phyloP scores from a whole-genome alignment of 2,113 vertebrate species.

The Fukomys damarensis region DNA sequence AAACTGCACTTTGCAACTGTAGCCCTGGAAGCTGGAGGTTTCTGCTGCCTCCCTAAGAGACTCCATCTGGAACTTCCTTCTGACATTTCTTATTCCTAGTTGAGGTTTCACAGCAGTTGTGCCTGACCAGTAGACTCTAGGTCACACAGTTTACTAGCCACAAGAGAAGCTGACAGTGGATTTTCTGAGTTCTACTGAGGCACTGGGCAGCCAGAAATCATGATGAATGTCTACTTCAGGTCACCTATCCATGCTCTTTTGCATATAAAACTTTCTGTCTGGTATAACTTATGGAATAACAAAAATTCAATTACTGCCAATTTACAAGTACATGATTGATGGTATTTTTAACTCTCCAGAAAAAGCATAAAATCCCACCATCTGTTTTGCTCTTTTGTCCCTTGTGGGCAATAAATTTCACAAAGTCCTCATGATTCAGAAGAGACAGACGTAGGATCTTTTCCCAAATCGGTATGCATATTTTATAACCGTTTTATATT shows the following conservation, averaged over 20 bases:
- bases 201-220: neutral
- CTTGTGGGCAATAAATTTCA: slow-evolving; percentile 66
- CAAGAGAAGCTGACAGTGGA: neutral
- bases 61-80: neutral
- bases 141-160: neutral
- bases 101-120: neutral
- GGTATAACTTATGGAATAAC: slow-evolving; percentile 61
- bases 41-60: neutral
- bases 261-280: slow-evolving; percentile 56
- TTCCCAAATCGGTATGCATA: neutral
- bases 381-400: slow-evolving; percentile 78
- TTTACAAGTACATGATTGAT: slow-evolving; percentile 72
- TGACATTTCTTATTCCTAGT: neutral
- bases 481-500: neutral
- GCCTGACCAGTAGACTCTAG: neutral
- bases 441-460: slow-evolving; percentile 36
- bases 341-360: slow-evolving; percentile 76
- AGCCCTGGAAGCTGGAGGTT: neutral
- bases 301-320: slow-evolving; percentile 69
- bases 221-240: neutral
- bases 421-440: slow-evolving; percentile 43
- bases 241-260: neutral
- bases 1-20: neutral
- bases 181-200: neutral
- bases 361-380: slow-evolving; percentile 70